Percentiles rank a stretch among this genome's conserved stretches.
These are phyloP conservation scores for Porites evermanni DNA, from an alignment of 92 coral and sea anemone species.

Conservation along the genomic window DNA sequence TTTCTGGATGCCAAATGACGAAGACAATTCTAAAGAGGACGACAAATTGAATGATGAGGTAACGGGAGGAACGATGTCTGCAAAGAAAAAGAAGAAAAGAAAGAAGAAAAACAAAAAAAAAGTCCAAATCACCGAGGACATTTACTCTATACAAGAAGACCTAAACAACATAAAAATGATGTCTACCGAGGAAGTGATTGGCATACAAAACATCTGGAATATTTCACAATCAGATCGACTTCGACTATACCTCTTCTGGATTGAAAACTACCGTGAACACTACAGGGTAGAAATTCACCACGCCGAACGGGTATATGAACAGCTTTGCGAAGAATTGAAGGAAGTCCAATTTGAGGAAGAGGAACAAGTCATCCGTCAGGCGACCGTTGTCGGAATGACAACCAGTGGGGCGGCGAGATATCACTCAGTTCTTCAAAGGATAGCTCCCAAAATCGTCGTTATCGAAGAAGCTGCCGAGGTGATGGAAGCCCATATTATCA, in stretches of 20 bases:
- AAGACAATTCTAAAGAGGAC: background rate
- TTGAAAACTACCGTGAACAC: slow-evolving; percentile 46
- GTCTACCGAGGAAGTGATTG: slow-evolving; percentile 47
- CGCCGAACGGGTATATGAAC: slow-evolving; percentile 51
- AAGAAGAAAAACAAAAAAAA: no score
- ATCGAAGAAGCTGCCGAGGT: slow-evolving; percentile 92
- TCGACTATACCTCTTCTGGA: slow-evolving; percentile 70
- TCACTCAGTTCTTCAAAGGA: slow-evolving; percentile 47
- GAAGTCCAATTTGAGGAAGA: slow-evolving; percentile 37
- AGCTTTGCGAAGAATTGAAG: slow-evolving; percentile 29
- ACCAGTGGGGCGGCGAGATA: slow-evolving; percentile 79
- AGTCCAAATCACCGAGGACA: no score
- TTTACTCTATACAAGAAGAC: no score
- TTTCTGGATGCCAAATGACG: background rate
- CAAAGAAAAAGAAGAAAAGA: background rate
- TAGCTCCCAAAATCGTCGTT: slow-evolving; percentile 70
- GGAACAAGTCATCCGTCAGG: slow-evolving; percentile 55
- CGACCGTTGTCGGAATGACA: slow-evolving; percentile 83
- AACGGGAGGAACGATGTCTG: background rate
- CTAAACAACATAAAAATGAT: no score
- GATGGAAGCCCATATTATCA: slow-evolving; percentile 78
- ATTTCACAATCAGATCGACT: slow-evolving; percentile 43
- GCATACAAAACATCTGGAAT: slow-evolving; percentile 57
- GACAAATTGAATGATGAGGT: background rate
- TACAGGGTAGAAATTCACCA: slow-evolving; percentile 17